Conservation (phyloP, 2,888 invertebrate genomes). For the Kryphioiulus occultus region DNA sequence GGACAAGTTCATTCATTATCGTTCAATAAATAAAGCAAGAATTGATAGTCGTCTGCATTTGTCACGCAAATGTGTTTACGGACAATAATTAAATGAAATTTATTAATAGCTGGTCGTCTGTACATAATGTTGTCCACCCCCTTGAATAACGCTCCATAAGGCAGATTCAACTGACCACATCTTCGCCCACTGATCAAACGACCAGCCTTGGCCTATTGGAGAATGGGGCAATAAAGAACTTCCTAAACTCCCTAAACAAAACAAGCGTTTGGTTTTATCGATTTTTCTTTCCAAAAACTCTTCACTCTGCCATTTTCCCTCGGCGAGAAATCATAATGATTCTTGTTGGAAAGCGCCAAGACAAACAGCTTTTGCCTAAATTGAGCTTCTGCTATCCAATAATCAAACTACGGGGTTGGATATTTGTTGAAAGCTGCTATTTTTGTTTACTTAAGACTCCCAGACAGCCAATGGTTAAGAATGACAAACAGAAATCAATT, state of each 20-base stretch:
- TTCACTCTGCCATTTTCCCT: constrained; percentile 28
- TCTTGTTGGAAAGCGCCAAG: constrained; percentile 34
- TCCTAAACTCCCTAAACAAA: constrained; percentile 29
- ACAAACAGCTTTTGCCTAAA: constrained; percentile 40
- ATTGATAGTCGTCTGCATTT: background rate
- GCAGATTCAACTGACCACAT: background rate
- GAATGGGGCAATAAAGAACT: constrained; percentile 11
- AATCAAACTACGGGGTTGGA: constrained; percentile 10
- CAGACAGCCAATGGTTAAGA: constrained; percentile 14
- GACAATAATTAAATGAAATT: constrained; percentile 14
- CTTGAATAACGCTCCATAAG: background rate
- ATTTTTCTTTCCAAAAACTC: constrained; percentile 22
- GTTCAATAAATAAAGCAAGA: background rate
- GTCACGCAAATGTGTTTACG: constrained; percentile 19
- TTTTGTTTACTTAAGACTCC: constrained; percentile 10
- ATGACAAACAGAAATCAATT: constrained; percentile 36
- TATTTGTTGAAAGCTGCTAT: constrained; percentile 28
- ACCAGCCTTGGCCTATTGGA: background rate
- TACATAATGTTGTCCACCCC: background rate
- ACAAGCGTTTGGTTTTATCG: background rate
- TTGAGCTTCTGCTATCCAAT: constrained; percentile 36
- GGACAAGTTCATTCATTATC: background rate
- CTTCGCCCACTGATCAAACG: background rate
- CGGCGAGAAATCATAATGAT: constrained; percentile 37
- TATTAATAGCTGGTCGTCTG: background rate